These are phyloP conservation scores for Cheirogaleus major DNA, from an alignment of 2,797 vertebrate species.

Conservation along the genomic window DNA sequence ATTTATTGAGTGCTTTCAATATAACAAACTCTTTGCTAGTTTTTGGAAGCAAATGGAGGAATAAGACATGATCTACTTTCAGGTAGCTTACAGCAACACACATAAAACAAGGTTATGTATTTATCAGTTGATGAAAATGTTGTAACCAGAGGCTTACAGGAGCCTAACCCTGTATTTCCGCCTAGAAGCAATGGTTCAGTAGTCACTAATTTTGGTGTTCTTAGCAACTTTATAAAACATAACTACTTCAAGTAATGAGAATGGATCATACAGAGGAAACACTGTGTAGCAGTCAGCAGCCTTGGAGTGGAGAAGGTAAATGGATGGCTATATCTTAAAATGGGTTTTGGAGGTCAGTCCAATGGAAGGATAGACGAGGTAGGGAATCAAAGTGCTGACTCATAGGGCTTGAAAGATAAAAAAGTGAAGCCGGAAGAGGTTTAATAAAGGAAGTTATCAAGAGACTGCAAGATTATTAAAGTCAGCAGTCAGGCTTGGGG, in stretches of 20 bases:
- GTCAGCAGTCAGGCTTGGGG: background rate
- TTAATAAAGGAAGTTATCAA: background rate
- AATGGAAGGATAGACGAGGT: background rate
- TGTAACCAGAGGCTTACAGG: background rate
- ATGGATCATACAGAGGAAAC: background rate
- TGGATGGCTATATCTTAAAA: background rate
- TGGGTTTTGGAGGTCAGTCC: background rate
- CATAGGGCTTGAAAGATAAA: background rate
- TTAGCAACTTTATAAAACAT: background rate
- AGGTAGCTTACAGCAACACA: background rate
- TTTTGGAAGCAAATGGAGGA: background rate
- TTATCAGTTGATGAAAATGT: background rate
- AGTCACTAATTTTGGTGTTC: background rate
- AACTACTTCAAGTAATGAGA: background rate
- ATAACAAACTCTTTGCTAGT: background rate
- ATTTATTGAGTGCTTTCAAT: background rate
- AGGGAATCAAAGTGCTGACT: background rate
- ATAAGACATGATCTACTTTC: background rate
- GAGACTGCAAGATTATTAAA: background rate
- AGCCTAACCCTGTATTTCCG: background rate
- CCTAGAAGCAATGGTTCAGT: background rate
- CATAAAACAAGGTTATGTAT: background rate
- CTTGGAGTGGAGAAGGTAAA: background rate
- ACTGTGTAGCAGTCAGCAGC: background rate
- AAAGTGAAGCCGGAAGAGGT: background rate